A percentile compares a stretch with the other conserved stretches of the same genome.
These are phyloP conservation scores for Amphiprion clarkii DNA, from an alignment of 2,797 vertebrate genomes.

Conservation along the genomic window DNA sequence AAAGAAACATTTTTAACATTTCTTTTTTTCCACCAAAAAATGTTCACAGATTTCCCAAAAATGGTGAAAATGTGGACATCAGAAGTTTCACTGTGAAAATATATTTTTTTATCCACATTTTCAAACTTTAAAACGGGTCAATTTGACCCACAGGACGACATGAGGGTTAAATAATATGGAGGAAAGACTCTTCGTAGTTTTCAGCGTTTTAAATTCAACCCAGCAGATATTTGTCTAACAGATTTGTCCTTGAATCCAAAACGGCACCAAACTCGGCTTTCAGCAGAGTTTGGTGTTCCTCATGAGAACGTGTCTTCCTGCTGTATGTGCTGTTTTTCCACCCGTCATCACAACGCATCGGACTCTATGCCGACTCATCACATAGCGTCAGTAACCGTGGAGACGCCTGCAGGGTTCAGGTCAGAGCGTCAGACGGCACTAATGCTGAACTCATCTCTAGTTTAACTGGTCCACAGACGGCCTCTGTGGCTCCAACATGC, in stretches of 20 bases:
- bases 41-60: too few species aligned
- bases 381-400: conserved; percentile 19
- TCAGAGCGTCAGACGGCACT: conserved; percentile 25
- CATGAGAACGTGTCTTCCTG: not conserved
- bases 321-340: conserved; percentile 21
- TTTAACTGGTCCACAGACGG: not conserved
- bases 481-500: not conserved
- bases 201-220: not conserved
- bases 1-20: too few species aligned
- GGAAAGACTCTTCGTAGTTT: not conserved
- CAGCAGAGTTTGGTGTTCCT: conserved; percentile 2
- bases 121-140: too few species aligned
- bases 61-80: too few species aligned
- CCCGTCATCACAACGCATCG: conserved; percentile 33
- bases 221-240: not conserved
- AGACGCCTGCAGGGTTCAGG: conserved; percentile 7
- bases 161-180: not conserved
- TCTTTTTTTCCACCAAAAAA: too few species aligned
- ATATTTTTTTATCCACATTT: too few species aligned
- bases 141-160: too few species aligned
- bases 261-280: too few species aligned
- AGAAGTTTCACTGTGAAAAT: too few species aligned
- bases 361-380: conserved; percentile 36
- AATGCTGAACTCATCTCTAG: conserved; percentile 25
- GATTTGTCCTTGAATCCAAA: conserved; percentile 7